These are phyloP conservation scores for Bungarus multicinctus DNA, from an alignment of 2,113 vertebrate species.

Conservation along the genomic window DNA sequence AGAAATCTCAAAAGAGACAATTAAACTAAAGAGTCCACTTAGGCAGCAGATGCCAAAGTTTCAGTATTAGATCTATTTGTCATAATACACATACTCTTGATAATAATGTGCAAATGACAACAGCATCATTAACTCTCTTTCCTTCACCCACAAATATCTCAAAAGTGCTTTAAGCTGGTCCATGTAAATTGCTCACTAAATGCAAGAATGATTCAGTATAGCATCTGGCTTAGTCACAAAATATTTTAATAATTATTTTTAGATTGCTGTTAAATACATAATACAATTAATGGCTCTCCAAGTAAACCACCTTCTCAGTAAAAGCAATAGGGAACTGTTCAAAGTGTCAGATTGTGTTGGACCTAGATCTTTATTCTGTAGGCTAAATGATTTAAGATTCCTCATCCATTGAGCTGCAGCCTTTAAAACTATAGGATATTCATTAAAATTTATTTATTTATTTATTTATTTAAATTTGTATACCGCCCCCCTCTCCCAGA, in stretches of 20 bases:
- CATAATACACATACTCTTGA: slow-evolving; percentile 20
- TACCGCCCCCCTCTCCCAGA: too few species aligned
- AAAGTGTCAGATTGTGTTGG: slow-evolving; percentile 38
- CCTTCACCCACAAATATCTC: background rate
- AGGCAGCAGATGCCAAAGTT: slow-evolving; percentile 22
- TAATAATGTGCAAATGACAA: background rate
- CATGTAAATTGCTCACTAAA: slow-evolving; percentile 9
- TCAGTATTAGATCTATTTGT: slow-evolving; percentile 31
- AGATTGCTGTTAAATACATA: background rate
- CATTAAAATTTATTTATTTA: slow-evolving; percentile 63
- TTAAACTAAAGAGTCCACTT: slow-evolving; percentile 42
- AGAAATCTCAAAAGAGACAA: slow-evolving; percentile 27
- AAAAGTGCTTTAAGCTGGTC: background rate
- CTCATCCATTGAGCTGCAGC: slow-evolving; percentile 29
- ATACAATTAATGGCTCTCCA: background rate
- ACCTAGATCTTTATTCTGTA: slow-evolving; percentile 43
- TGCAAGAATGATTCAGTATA: slow-evolving; percentile 23
- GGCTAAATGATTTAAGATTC: slow-evolving; percentile 43
- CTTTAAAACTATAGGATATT: slow-evolving; percentile 44
- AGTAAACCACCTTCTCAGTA: slow-evolving; percentile 14
- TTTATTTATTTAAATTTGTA: too few species aligned
- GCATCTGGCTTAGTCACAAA: background rate
- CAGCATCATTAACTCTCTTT: slow-evolving; percentile 31
- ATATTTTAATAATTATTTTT: background rate
- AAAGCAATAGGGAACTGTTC: background rate